phyloP scores from a whole-genome alignment of 64 coral and sea anemone genomes.

The Dendrophyllia cribrosa region DNA sequence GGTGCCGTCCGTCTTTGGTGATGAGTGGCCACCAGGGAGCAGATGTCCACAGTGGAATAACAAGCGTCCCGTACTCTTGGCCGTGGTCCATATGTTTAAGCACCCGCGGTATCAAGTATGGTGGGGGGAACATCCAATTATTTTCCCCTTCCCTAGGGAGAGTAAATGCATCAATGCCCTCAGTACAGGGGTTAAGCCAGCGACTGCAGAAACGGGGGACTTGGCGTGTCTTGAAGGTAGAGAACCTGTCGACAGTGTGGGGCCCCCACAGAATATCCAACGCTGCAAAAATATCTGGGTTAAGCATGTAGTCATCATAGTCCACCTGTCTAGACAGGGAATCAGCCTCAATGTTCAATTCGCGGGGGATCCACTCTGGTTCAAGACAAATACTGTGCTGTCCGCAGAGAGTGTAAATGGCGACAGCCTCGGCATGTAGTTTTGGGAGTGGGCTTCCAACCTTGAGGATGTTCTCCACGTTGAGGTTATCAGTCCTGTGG shows the following conservation, averaged over 20 bases:
- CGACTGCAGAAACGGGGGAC: neutral
- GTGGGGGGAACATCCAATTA: neutral
- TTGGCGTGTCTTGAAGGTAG: neutral
- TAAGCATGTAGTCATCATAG: too few species aligned
- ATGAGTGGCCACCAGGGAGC: conserved; percentile 25
- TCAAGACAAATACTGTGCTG: neutral
- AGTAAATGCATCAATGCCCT: conserved; percentile 23
- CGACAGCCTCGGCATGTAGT: neutral
- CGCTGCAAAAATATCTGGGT: neutral
- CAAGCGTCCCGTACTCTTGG: conserved; percentile 23
- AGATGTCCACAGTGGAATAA: neutral
- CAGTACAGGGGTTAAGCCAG: conserved; percentile 22
- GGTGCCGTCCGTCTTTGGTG: neutral
- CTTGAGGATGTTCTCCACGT: neutral
- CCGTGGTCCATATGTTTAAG: conserved; percentile 20
- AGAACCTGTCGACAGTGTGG: conserved; percentile 3
- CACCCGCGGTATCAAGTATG: neutral
- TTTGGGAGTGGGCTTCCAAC: neutral
- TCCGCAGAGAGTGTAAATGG: conserved; percentile 10
- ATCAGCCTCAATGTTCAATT: neutral
- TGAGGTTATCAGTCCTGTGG: conserved; percentile 24
- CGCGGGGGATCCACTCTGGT: neutral
- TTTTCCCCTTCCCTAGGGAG: conserved; percentile 24
- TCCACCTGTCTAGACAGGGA: neutral
- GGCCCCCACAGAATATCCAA: conserved; percentile 22